Percentiles rank a stretch among this genome's conserved stretches.
phyloP scores from a whole-genome alignment of 1,140 invertebrate species.

The Holcopasites calliopsidis region DNA sequence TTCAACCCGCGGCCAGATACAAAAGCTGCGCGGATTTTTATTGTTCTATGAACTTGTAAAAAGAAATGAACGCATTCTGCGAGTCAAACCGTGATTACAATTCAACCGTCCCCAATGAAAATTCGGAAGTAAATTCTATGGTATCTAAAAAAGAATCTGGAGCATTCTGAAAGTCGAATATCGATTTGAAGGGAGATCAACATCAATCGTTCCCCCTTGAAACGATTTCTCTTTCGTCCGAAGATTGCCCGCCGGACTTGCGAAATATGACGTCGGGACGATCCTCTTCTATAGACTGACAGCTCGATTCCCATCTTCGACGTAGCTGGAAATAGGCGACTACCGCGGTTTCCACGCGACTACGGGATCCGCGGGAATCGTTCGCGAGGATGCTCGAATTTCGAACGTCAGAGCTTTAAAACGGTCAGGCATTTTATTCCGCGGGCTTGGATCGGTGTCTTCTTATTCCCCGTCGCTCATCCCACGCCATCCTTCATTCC shows the following conservation, averaged over 20 bases:
- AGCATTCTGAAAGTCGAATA: not conserved
- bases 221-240: not conserved
- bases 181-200: not conserved
- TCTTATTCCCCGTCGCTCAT: slow-evolving; percentile 37
- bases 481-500: slow-evolving; percentile 30
- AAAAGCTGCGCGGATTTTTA: not conserved
- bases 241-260: not conserved
- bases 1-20: not conserved
- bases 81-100: too few relatives aligned
- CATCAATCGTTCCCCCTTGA: not conserved
- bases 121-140: not conserved
- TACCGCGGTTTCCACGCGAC: not conserved
- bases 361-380: slow-evolving; percentile 1
- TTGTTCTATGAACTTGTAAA: not conserved
- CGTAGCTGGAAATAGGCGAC: not conserved
- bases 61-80: too few relatives aligned
- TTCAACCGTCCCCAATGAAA: too few relatives aligned
- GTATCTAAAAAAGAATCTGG: not conserved
- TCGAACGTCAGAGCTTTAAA: slow-evolving; percentile 30
- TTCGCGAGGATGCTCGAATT: not conserved
- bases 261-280: not conserved
- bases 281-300: not conserved
- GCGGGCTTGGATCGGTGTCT: slow-evolving; percentile 43
- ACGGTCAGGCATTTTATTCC: slow-evolving; percentile 20
- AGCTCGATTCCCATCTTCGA: not conserved